Evolutionary conservation across 1,140 invertebrate genomes (phyloP), one percentile per base, ranked within the genome.

Genomic region (Drosophila navojoa): DNA sequence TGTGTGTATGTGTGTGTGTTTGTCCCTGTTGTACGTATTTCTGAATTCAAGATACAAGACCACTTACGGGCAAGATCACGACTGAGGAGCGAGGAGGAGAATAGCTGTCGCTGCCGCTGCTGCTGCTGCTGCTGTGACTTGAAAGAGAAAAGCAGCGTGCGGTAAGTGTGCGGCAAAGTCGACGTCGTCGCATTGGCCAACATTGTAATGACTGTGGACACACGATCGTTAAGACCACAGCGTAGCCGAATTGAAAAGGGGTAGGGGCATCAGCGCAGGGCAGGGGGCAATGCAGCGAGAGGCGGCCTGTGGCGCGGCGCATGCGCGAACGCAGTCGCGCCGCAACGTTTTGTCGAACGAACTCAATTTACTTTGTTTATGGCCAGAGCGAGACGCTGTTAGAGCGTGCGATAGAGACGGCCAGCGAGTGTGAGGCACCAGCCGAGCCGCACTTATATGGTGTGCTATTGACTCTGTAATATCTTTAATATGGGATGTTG

Each of bases 181-280:
- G 50, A 52, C 61, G 74, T 57, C 64, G 84, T 73, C 76, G 79
- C 84, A 82, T 89, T 87, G 84, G 79, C 84, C 84, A 89, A 89
- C 85, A 87, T 90, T 90, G 86, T 90, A 91, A 90, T 90, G 90
- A 91, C 78, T 90, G 82, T 87, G 90, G 81, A 90, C 90, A 91
- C 90, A 90, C 87, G 89, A 90, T 90, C 87, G 82, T 90, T 91
- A 90, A 91, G 89, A 78, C 78, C 81, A 67, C 66, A 75, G 66
- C 70, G 79, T 67, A 72, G 78, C 62, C 81, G 52, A 35, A 54
- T 19, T 62, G 55, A 50, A 58, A 62, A 59, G 22, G 44, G 53
- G 62, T 27, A 44, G 58, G 42, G 53, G 55, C 35, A 11, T 22
- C 19, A 2, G 32, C 6, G 40, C 35, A 52, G 6, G 38, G 29